A percentile compares a stretch with the other conserved stretches of the same genome.
Conservation (phyloP, 2,888 invertebrate genomes). For the Drosophila parthenogenetica region DNA sequence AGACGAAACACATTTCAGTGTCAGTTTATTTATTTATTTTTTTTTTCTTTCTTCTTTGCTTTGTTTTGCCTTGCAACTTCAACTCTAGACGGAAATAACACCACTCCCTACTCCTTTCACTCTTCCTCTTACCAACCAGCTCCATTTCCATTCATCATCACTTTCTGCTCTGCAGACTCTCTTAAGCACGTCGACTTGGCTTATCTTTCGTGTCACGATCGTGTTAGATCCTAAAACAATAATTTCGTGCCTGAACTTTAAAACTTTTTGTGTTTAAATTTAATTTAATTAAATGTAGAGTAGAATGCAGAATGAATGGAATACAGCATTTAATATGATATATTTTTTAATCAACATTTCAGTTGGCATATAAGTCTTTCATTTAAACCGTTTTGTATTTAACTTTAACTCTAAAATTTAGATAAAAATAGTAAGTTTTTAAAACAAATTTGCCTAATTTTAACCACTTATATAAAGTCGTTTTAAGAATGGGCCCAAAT, state of each 20-base stretch:
- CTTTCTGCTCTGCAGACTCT: not conserved
- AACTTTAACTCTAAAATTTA: too few species aligned
- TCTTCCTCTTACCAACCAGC: not conserved
- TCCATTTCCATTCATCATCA: not conserved
- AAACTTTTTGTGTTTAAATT: not conserved
- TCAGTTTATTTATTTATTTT: constrained; percentile 30
- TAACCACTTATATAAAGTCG: too few species aligned
- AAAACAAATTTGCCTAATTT: too few species aligned
- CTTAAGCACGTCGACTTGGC: not conserved
- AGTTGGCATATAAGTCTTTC: too few species aligned
- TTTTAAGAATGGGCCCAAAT: too few species aligned
- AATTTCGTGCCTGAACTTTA: not conserved
- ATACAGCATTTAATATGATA: too few species aligned
- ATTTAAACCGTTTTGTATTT: too few species aligned
- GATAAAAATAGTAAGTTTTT: too few species aligned
- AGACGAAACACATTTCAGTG: constrained; percentile 55
- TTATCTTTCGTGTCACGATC: not conserved
- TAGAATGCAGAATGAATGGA: too few species aligned
- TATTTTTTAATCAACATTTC: too few species aligned
- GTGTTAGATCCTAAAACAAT: not conserved
- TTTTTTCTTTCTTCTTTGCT: not conserved
- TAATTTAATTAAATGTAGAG: too few species aligned
- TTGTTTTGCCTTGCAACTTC: constrained; percentile 5
- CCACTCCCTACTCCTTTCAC: not conserved
- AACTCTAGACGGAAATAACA: not conserved